Evolutionary conservation across 2,113 vertebrate species (phyloP).

Genomic region (Phodopus roborovskii): DNA sequence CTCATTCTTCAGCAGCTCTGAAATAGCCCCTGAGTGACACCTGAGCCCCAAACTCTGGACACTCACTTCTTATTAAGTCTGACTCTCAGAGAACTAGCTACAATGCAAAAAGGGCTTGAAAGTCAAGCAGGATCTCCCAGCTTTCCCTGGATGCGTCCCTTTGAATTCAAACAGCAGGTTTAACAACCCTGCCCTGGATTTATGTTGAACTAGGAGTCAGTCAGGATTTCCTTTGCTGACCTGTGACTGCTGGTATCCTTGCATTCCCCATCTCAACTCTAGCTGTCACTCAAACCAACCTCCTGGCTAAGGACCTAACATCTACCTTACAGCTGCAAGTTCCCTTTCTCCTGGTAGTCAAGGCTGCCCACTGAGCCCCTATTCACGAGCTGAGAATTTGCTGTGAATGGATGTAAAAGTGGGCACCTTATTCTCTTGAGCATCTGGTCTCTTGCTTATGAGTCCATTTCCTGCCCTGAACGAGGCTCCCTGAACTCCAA

Average conservation of each 20-base stretch:
- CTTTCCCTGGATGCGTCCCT: background rate
- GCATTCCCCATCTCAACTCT: background rate
- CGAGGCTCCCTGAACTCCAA: background rate
- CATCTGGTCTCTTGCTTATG: background rate
- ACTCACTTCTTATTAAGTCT: conserved; percentile 35
- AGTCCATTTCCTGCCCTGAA: background rate
- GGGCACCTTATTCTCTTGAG: background rate
- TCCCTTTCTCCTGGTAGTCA: background rate
- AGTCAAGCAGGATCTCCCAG: background rate
- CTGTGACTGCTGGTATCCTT: background rate
- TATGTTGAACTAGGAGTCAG: background rate
- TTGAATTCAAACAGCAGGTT: background rate
- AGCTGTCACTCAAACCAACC: background rate
- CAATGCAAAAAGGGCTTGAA: background rate
- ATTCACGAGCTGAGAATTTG: background rate
- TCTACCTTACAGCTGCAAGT: background rate
- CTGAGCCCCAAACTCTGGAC: background rate
- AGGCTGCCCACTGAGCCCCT: background rate
- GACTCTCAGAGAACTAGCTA: background rate
- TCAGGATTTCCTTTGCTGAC: background rate
- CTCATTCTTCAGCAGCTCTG: conserved; percentile 14
- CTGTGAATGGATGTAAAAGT: background rate
- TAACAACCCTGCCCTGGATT: background rate
- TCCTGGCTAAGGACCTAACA: background rate
- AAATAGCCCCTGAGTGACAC: conserved; percentile 41